A percentile compares a stretch with the other conserved stretches of the same genome.
Conservation (phyloP, 1,140 invertebrate genomes). For the Babylonia areolata region DNA sequence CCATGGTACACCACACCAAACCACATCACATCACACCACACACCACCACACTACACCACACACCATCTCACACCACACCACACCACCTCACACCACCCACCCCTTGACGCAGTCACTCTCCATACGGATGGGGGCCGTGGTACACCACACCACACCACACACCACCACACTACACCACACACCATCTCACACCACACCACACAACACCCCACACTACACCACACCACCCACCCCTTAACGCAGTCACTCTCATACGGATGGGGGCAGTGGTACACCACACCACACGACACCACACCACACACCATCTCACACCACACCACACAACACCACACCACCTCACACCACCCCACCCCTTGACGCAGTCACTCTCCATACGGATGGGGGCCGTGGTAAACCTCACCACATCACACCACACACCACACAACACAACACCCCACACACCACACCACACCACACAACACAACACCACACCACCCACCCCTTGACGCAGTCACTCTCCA, state of each 20-base stretch:
- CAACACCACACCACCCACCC: neutral
- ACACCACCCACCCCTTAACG: neutral
- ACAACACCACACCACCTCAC: constrained; percentile 17
- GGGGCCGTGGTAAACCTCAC: constrained; percentile 24
- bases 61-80: no score
- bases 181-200: constrained; percentile 4
- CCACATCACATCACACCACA: no score
- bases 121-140: no score
- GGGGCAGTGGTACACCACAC: constrained; percentile 26
- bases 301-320: neutral
- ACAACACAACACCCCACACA: neutral
- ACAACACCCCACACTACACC: neutral
- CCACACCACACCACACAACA: constrained; percentile 29
- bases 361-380: constrained; percentile 36
- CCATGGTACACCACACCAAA: no score
- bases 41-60: no score
- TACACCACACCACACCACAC: no score
- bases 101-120: no score
- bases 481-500: constrained; percentile 41
- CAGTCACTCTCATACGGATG: constrained; percentile 42
- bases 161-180: no score
- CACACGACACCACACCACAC: constrained; percentile 7
- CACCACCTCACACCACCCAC: no score
- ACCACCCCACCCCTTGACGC: neutral
- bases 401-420: constrained; percentile 6